Evolutionary conservation across 1,140 invertebrate genomes (phyloP), one percentile per base, ranked within the genome.

Genomic region (Drosophila funebris): DNA sequence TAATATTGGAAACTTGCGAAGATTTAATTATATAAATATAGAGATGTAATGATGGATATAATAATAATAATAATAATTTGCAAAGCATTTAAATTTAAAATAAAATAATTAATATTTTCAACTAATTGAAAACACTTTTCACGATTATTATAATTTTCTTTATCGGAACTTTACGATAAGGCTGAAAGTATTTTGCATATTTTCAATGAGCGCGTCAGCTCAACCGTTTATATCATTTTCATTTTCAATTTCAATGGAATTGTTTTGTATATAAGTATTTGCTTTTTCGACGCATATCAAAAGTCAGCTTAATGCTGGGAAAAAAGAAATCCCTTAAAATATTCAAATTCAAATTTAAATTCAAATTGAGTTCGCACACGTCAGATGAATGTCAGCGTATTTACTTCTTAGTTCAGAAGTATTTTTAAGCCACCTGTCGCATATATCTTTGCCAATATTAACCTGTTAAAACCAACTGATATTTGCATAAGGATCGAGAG

Each of bases 351-450:
- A 66, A 70, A 71, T 69, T 18, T 9, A 66, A 56, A 68, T 41
- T 67, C 20, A 63, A 63, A 70, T 63, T 71, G 50, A 31, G 53
- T 68, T 60, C 41, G 33, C 63, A 52, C 31, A 58, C 16, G 63
- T 67, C 69, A 68, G 63, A 58, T 72, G 20, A 57, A 33, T 68
- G 69, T 66, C 63, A 73, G 39, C 33, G 27, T 72, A 58, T 72
- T 66, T 56, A 50, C 16, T 13, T 14, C n/a, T 44, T 6, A 57
- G n/a, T 36, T 46, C n/a, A 14, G 33, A 33, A 3, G 18, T 13
- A 31, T 41, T 39, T 16, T 22, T 8, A 18, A 13, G 39, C 61
- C 50, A 64, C 61, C 68, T 71, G 68, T 56, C 68, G 31, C 4
- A n/a, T 24, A 61, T 36, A 52, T 39, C 24, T 37, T 36, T 36